A percentile compares a stretch with the other conserved stretches of the same genome.
phyloP scores from a whole-genome alignment of 2,888 invertebrate species.

The Mesodorylaimus sp. region DNA sequence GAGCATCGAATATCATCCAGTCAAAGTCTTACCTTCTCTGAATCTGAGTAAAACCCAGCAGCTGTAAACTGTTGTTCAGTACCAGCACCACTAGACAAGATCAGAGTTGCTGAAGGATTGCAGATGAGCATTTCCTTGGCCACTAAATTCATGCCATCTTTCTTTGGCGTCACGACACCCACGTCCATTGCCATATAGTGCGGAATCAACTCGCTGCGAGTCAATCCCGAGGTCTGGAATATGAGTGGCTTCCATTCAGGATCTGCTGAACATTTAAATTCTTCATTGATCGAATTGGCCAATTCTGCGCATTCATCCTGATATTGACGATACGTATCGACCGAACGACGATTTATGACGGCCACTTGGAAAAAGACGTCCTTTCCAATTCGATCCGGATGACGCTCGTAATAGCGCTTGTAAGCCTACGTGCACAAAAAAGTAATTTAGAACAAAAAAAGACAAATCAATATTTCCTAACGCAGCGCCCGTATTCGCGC shows the following conservation, averaged over 20 bases:
- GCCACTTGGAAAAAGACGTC: conserved; percentile 27
- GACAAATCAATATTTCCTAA: too few species aligned
- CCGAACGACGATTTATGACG: conserved; percentile 27
- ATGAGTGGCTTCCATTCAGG: conserved; percentile 25
- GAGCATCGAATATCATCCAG: too few species aligned
- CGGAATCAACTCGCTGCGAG: conserved; percentile 20
- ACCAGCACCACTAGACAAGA: conserved; percentile 18
- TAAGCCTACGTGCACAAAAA: too few species aligned
- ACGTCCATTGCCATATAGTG: conserved; percentile 29
- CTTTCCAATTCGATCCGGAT: conserved; percentile 27
- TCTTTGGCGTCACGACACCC: conserved; percentile 28
- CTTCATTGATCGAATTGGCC: conserved; percentile 22
- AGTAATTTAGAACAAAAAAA: too few species aligned
- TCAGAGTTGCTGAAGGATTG: conserved; percentile 19
- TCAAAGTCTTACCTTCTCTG: too few species aligned
- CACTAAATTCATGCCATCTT: conserved; percentile 27
- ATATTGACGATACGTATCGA: conserved; percentile 27
- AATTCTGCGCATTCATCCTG: conserved; percentile 26
- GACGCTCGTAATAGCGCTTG: conserved; percentile 7
- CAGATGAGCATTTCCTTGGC: conserved; percentile 28
- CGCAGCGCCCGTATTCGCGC: too few species aligned
- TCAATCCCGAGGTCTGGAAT: conserved; percentile 25
- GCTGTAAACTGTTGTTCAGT: conserved; percentile 24
- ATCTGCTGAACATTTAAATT: conserved; percentile 14
- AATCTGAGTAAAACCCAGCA: conserved; percentile 24